Conservation (phyloP, 2,797 vertebrate genomes). For the Anabas testudineus region DNA sequence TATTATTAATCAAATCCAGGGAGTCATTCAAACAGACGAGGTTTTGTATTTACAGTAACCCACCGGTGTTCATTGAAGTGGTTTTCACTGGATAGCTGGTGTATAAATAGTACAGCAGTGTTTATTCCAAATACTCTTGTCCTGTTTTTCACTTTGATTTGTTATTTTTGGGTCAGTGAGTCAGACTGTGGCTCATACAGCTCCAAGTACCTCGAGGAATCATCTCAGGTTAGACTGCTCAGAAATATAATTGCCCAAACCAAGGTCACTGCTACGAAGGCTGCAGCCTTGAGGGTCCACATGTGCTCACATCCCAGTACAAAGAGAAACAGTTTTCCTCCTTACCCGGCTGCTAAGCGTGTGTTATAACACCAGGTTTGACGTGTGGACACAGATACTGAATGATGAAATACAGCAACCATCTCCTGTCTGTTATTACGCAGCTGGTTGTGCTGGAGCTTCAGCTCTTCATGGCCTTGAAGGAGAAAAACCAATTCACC, state of each 20-base stretch:
- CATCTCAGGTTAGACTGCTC: constrained; percentile 42
- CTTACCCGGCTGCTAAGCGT: neutral
- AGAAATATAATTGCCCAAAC: constrained; percentile 42
- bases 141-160: constrained; percentile 6
- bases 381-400: neutral
- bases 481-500: too few species aligned
- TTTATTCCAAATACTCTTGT: neutral
- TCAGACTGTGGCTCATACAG: constrained; percentile 36
- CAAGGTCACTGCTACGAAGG: constrained; percentile 38
- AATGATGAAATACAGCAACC: too few species aligned
- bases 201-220: constrained; percentile 31
- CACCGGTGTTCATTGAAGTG: neutral
- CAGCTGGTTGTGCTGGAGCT: too few species aligned
- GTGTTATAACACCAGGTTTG: neutral
- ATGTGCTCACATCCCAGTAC: constrained; percentile 8
- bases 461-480: too few species aligned
- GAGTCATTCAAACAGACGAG: neutral
- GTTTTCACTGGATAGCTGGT: neutral
- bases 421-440: too few species aligned
- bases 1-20: too few species aligned
- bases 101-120: neutral
- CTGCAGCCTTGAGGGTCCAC: constrained; percentile 33
- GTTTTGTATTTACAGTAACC: neutral
- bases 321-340: constrained; percentile 11
- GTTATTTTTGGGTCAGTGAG: constrained; percentile 52